These are phyloP conservation scores for Siphonodentalium dalli DNA, from an alignment of 2,888 invertebrate species.

Conservation along the genomic window DNA sequence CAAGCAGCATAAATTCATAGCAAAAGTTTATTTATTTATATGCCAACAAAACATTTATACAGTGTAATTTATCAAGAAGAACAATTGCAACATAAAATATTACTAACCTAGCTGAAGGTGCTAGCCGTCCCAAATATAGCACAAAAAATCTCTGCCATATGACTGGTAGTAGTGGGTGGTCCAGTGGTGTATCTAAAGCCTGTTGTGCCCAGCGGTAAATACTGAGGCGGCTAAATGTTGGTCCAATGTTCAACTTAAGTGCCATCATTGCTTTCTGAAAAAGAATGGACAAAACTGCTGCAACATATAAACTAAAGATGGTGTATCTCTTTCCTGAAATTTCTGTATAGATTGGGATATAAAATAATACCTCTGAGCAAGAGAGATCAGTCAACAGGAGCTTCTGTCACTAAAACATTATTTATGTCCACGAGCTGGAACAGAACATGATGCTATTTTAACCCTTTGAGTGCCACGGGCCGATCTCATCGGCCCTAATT, in stretches of 20 bases:
- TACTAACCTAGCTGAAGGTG: conserved; percentile 43
- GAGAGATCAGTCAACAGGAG: neutral
- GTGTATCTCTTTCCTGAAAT: too few species aligned
- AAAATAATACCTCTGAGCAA: too few species aligned
- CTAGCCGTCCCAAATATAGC: conserved; percentile 72
- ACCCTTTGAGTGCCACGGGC: too few species aligned
- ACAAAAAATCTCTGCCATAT: conserved; percentile 81
- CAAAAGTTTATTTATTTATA: too few species aligned
- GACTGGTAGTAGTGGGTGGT: conserved; percentile 76
- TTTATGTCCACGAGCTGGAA: neutral
- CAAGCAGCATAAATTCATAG: too few species aligned
- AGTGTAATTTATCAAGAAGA: neutral
- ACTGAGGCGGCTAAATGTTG: conserved; percentile 47
- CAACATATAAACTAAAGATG: neutral
- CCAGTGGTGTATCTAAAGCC: conserved; percentile 73
- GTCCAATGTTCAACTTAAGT: conserved; percentile 51
- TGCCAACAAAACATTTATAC: too few species aligned
- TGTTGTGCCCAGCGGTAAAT: conserved; percentile 81
- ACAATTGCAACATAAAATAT: neutral
- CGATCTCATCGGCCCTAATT: too few species aligned
- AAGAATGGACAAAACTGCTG: neutral
- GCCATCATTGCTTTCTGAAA: conserved; percentile 47
- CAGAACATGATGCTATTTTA: neutral
- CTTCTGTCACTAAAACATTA: neutral
- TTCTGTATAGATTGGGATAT: too few species aligned